Conservation (phyloP, 1,140 invertebrate genomes). For the Conus ventricosus region DNA sequence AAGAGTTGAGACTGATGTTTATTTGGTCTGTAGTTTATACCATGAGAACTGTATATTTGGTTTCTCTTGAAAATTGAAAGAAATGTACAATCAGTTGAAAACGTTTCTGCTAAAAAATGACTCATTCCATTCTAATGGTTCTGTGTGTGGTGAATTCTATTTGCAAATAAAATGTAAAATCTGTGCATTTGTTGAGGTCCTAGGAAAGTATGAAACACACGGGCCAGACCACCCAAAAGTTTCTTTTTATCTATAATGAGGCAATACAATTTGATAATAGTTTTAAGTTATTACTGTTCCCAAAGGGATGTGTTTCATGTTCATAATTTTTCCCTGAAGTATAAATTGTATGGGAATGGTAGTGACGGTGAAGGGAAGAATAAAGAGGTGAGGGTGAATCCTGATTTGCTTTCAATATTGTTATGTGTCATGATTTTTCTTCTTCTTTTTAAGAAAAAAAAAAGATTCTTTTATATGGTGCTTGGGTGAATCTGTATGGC, state of each 20-base stretch:
- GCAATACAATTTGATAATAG: background rate
- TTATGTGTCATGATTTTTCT: background rate
- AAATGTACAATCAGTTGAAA: no score
- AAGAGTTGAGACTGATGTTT: no score
- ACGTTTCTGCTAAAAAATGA: no score
- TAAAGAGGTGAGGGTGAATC: background rate
- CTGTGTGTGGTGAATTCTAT: background rate
- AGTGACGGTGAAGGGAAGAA: background rate
- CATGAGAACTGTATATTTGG: no score
- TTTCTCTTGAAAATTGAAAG: no score
- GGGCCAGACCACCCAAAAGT: background rate
- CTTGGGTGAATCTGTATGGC: slow-evolving; percentile 6
- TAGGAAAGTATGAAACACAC: background rate
- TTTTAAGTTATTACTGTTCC: background rate
- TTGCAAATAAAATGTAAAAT: background rate
- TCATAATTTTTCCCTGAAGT: background rate
- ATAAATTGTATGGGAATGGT: background rate
- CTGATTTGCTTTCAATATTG: background rate
- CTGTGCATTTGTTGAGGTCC: background rate
- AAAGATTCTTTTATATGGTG: background rate
- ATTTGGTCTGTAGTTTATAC: no score
- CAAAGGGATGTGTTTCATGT: background rate
- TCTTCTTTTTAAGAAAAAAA: no score
- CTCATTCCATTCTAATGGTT: no score
- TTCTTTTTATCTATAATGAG: background rate